Evolutionary conservation across 2,888 invertebrate genomes (phyloP), one percentile per base, ranked within the genome.

Genomic region (Panorpa germanica): DNA sequence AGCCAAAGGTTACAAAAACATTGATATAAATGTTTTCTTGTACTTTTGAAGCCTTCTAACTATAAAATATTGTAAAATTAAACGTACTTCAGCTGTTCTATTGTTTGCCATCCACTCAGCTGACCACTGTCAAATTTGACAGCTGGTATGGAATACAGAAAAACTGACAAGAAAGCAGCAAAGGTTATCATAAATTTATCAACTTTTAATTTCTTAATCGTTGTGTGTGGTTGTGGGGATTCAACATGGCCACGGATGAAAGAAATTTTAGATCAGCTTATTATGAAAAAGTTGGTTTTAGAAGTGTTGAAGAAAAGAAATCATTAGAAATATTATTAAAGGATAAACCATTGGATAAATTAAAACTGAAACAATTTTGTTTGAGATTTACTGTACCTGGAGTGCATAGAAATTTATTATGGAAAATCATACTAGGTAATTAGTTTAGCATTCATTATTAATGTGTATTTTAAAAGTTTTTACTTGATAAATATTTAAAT

Each of bases 221-320:
- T n/a, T n/a, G n/a, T n/a, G n/a, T n/a, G n/a, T n/a, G n/a, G n/a
- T n/a, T n/a, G n/a, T n/a, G n/a, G n/a, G n/a, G n/a, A 29, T 16
- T 18, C 9, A 58, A 53, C 39, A 61, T 61, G 61, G 48, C 55
- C 51, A 58, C 67, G 9, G 80, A 81, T 45, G 76, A 78, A 48
- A 59, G 80, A 38, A 81, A 81, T 54, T 81, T 81, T 51, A 68
- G 81, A 19, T 80, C 78, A 1, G 70, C 75, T 3, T 81, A 81
- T 45, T 81, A 81, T 43, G 81, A 80, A 52, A 81, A 81, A 57
- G 83, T 88, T 8, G 88, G 88, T 20, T 86, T 85, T 52, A 69
- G 81, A 38, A 80, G 80, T 40, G 82, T 88, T 0, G 88, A 88
- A 53, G 83, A 83, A 46, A 86, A 83, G 50, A 85, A 82, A 55